Percentiles rank a stretch among this genome's conserved stretches.
phyloP scores from a whole-genome alignment of 1,140 invertebrate genomes.

The Bombus sylvicola region DNA sequence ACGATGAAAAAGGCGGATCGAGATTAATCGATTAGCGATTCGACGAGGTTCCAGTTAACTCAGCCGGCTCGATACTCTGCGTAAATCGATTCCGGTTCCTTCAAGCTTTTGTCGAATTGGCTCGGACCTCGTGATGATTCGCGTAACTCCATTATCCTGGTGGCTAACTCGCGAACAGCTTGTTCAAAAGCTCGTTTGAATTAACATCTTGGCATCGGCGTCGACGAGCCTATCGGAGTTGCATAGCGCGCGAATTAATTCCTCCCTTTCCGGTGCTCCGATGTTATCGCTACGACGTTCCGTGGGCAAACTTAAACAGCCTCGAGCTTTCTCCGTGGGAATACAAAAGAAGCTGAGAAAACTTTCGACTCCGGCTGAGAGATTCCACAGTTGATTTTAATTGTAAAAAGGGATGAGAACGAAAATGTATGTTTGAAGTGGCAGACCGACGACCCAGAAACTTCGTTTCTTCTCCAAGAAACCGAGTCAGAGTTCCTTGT shows the following conservation, averaged over 20 bases:
- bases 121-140: neutral
- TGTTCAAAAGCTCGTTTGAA: constrained; percentile 13
- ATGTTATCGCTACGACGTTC: neutral
- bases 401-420: neutral
- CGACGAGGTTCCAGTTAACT: neutral
- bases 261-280: neutral
- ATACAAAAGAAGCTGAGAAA: neutral
- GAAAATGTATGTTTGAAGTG: neutral
- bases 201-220: neutral
- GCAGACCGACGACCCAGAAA: neutral
- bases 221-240: neutral
- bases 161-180: constrained; percentile 9
- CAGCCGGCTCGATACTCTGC: too few species aligned
- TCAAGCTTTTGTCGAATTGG: neutral
- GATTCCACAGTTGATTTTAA: constrained; percentile 5
- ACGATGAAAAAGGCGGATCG: neutral
- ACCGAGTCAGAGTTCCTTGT: neutral
- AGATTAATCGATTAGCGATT: constrained; percentile 6
- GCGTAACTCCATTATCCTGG: neutral
- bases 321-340: neutral
- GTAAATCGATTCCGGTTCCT: constrained; percentile 6
- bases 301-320: neutral
- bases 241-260: constrained; percentile 1
- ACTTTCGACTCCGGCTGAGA: neutral
- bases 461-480: neutral